A percentile compares a stretch with the other conserved stretches of the same genome.
phyloP scores from a whole-genome alignment of 2,888 invertebrate genomes.

The Serrognathus titanus region DNA sequence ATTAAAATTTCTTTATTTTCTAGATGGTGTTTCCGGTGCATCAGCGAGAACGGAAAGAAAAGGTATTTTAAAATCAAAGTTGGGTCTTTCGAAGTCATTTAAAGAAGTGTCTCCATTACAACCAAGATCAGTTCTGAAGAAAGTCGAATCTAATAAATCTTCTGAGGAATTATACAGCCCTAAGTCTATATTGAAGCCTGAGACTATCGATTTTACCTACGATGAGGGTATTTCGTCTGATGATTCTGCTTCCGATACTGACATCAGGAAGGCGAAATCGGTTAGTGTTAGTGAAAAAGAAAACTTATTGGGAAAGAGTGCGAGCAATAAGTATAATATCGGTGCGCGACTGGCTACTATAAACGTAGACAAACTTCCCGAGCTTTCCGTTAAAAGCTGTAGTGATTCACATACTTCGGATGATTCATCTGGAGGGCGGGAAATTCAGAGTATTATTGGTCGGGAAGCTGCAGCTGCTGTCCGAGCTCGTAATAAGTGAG shows the following conservation, averaged over 20 bases:
- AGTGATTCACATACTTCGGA: conserved; percentile 44
- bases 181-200: conserved; percentile 27
- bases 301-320: not conserved
- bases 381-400: conserved; percentile 17
- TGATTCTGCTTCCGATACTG: conserved; percentile 43
- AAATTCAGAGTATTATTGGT: conserved; percentile 60
- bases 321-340: conserved; percentile 7
- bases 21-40: not conserved
- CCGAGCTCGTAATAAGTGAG: conserved; percentile 51
- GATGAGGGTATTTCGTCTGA: conserved; percentile 48
- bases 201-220: conserved; percentile 34
- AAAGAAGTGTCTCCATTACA: conserved; percentile 18
- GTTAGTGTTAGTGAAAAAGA: conserved; percentile 14
- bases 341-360: conserved; percentile 13
- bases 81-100: conserved; percentile 49
- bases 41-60: conserved; percentile 46
- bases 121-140: conserved; percentile 11
- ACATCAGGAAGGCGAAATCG: conserved; percentile 20
- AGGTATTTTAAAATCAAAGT: conserved; percentile 55
- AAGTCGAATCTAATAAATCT: conserved; percentile 9
- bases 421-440: conserved; percentile 63
- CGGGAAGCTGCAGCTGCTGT: conserved; percentile 49
- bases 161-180: conserved; percentile 10
- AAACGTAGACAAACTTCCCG: conserved; percentile 9
- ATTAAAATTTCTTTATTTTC: too few relatives aligned